A percentile compares a stretch with the other conserved stretches of the same genome.
phyloP scores from a whole-genome alignment of 2,797 vertebrate genomes.

The Rhinella marina region DNA sequence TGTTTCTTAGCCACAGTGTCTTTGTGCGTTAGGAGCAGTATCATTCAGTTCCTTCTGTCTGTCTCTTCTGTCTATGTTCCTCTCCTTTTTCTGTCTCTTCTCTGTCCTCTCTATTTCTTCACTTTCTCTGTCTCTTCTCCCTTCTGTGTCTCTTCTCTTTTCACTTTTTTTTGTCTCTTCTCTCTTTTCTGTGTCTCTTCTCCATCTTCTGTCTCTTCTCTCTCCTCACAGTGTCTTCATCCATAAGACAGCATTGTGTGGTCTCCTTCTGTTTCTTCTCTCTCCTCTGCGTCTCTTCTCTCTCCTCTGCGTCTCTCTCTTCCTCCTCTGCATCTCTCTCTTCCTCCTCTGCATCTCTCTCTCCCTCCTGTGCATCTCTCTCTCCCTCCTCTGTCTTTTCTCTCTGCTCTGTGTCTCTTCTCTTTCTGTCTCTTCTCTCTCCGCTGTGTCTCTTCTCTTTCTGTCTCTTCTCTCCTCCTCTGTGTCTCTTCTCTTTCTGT shows the following conservation, averaged over 20 bases:
- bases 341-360: too few species aligned
- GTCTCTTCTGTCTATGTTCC: background rate
- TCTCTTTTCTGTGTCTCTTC: too few species aligned
- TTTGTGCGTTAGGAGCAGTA: too few species aligned
- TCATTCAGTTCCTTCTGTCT: too few species aligned
- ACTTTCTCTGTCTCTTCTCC: too few species aligned
- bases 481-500: background rate
- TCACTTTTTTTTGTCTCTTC: too few species aligned
- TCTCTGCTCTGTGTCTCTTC: background rate
- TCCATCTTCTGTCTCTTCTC: background rate
- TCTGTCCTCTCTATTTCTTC: background rate
- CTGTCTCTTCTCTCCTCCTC: background rate
- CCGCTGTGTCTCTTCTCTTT: background rate
- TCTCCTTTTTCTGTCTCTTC: background rate
- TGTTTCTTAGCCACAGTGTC: background rate
- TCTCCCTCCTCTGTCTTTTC: background rate
- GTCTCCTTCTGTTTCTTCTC: too few species aligned
- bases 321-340: background rate
- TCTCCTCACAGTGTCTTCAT: too few species aligned
- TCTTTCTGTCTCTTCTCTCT: background rate
- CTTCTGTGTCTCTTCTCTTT: too few species aligned
- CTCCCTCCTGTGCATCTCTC: background rate
- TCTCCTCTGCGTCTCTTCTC: background rate
- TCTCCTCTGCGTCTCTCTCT: background rate
- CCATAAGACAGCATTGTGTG: too few species aligned